A percentile compares a stretch with the other conserved stretches of the same genome.
Conservation (phyloP, 2,113 vertebrate species). For the Ptyas mucosa region DNA sequence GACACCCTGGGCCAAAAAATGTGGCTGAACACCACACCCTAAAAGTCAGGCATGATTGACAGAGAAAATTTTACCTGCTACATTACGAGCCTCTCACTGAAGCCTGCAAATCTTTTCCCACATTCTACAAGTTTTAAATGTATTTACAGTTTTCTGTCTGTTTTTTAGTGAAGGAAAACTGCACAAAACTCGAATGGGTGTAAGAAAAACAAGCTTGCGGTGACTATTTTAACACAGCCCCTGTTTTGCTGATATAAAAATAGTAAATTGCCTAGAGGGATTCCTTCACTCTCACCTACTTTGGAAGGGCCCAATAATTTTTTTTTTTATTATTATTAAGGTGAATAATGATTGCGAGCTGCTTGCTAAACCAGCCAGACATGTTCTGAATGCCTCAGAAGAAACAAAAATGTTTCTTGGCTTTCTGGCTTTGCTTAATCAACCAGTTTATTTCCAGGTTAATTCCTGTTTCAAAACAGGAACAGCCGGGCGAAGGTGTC, state of each 20-base stretch:
- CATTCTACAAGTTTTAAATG: neutral
- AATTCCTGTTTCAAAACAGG: neutral
- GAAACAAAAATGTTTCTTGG: neutral
- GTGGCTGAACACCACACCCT: too few relatives aligned
- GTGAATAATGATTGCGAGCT: neutral
- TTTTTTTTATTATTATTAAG: neutral
- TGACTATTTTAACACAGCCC: neutral
- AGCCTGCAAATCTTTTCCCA: neutral
- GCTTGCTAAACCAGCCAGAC: neutral
- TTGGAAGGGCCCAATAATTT: neutral
- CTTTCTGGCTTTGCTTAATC: neutral
- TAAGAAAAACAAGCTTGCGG: neutral
- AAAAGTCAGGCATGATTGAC: too few relatives aligned
- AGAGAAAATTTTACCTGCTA: neutral
- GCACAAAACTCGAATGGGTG: neutral
- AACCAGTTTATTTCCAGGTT: neutral
- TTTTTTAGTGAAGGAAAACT: neutral
- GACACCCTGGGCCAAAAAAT: too few relatives aligned
- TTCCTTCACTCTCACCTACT: neutral
- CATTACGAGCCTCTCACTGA: neutral
- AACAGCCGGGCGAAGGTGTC: neutral
- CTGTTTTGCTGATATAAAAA: neutral
- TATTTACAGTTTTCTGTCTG: neutral
- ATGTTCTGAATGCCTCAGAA: neutral
- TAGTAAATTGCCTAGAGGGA: neutral